These are phyloP conservation scores for Garra rufa DNA, from an alignment of 2,113 vertebrate species.

Conservation along the genomic window DNA sequence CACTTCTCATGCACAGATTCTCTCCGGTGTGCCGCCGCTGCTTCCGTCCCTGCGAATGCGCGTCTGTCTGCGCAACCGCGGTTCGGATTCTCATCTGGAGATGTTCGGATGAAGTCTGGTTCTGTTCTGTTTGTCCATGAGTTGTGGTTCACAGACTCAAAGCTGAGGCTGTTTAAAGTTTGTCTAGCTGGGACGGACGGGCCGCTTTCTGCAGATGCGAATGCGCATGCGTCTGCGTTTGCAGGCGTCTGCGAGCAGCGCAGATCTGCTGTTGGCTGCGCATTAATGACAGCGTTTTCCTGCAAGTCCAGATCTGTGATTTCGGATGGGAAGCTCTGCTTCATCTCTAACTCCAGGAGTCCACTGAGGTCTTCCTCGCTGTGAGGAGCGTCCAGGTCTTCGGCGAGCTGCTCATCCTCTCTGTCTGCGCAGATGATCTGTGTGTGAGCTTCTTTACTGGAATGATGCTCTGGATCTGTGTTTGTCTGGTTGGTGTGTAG, in stretches of 20 bases:
- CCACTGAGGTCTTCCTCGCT: not conserved
- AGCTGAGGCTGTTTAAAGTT: not conserved
- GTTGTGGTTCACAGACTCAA: slow-evolving; percentile 34
- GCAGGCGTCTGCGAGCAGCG: slow-evolving; percentile 67
- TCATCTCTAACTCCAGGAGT: slow-evolving; percentile 19
- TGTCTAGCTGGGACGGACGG: slow-evolving; percentile 5
- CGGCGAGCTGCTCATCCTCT: not conserved
- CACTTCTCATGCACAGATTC: slow-evolving; percentile 71
- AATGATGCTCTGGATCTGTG: not conserved
- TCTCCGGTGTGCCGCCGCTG: slow-evolving; percentile 2
- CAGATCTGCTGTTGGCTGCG: slow-evolving; percentile 54
- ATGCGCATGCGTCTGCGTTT: slow-evolving; percentile 46
- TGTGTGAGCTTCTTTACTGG: not conserved
- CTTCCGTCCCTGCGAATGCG: not conserved
- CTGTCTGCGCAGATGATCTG: not conserved
- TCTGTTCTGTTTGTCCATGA: not conserved
- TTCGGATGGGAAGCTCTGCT: slow-evolving; percentile 2
- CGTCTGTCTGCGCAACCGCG: slow-evolving; percentile 39
- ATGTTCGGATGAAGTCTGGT: slow-evolving; percentile 38
- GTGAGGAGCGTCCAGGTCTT: not conserved
- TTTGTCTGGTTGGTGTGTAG: not conserved
- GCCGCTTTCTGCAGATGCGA: not conserved
- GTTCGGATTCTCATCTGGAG: not conserved
- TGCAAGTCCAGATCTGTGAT: slow-evolving; percentile 15
- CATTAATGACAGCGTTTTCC: slow-evolving; percentile 29